Evolutionary conservation across 1,140 invertebrate species (phyloP).

Genomic region (Anthonomus grandis): DNA sequence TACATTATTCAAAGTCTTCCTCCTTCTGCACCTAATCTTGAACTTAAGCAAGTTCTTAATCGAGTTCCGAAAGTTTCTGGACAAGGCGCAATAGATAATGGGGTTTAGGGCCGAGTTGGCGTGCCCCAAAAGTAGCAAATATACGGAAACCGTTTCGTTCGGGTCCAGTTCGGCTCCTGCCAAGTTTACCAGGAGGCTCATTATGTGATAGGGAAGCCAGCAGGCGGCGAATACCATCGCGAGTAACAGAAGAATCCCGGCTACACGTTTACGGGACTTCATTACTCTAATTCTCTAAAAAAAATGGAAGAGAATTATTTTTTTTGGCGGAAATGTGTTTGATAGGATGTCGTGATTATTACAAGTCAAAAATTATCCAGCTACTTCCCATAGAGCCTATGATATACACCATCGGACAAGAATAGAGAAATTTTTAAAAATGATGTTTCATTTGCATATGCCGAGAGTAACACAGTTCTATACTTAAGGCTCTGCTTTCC

Average conservation of each 20-base stretch:
- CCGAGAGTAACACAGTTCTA: too few species aligned
- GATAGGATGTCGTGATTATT: too few species aligned
- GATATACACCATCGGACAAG: too few species aligned
- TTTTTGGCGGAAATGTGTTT: too few species aligned
- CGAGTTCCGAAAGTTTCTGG: constrained; percentile 76
- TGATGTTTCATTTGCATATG: too few species aligned
- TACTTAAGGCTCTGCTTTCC: too few species aligned
- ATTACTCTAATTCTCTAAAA: constrained; percentile 61
- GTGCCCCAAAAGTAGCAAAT: constrained; percentile 61
- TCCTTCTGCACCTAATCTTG: constrained; percentile 31
- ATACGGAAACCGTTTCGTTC: constrained; percentile 48
- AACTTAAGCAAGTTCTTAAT: constrained; percentile 57
- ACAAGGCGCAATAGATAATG: constrained; percentile 85
- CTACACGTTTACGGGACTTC: constrained; percentile 65
- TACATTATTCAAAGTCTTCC: constrained; percentile 11
- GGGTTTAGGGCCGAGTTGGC: constrained; percentile 85
- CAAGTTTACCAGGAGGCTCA: constrained; percentile 63
- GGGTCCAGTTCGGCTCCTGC: constrained; percentile 30
- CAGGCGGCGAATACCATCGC: constrained; percentile 73
- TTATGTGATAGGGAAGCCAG: constrained; percentile 75
- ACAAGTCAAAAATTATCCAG: too few species aligned
- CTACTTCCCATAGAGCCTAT: too few species aligned
- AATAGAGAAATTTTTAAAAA: too few species aligned
- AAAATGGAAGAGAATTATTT: neutral
- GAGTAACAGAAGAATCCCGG: constrained; percentile 69